Evolutionary conservation across 2,888 invertebrate genomes (phyloP), one percentile per base, ranked within the genome.

Genomic region (Habrosyne pyritoides): DNA sequence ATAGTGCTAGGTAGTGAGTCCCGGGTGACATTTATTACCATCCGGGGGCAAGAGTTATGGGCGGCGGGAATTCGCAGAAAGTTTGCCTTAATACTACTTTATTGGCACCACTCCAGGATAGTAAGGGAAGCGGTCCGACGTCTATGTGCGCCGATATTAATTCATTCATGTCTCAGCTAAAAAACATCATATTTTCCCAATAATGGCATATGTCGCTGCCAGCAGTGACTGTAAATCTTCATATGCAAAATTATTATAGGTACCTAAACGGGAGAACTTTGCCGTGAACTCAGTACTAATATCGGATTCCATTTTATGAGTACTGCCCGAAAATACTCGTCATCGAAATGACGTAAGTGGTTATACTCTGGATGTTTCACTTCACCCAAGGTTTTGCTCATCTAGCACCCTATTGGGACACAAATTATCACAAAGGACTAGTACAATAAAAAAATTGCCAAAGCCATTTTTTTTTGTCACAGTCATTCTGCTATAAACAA

Each of bases 71-170:
- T 77, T 73, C 77, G 80, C 77, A 76, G 79, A 86, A 86, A 87
- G 73, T 86, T 83, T 72, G 82, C 77, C 81, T 84, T 75, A 78
- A 77, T 83, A 84, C 80, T 83, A 81, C 72, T 84, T 86, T 85
- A 89, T 82, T 91, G 91, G 91, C 90, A 79, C 63, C 75, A 77
- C 79, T 88, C 90, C 91, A 91, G 80, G 55, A 73, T 69, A 59
- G 74, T 75, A 68, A 79, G 83, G 81, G 79, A 83, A 79, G 74
- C 77, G 66, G 62, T 66, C 74, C 72, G 64, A 64, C 64, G 61
- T 60, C 71, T 73, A 66, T 67, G 65, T 71, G 66, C 60, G 6
- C 71, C 76, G 67, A 76, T 77, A 81, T 86, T 83, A 84, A 87
- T 85, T 88, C 82, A 83, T 85, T 81, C 84, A 77, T 78, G 77